Base-by-base conservation (phyloP, 2,888 invertebrate genomes). In the Brachyptera risi region DNA sequence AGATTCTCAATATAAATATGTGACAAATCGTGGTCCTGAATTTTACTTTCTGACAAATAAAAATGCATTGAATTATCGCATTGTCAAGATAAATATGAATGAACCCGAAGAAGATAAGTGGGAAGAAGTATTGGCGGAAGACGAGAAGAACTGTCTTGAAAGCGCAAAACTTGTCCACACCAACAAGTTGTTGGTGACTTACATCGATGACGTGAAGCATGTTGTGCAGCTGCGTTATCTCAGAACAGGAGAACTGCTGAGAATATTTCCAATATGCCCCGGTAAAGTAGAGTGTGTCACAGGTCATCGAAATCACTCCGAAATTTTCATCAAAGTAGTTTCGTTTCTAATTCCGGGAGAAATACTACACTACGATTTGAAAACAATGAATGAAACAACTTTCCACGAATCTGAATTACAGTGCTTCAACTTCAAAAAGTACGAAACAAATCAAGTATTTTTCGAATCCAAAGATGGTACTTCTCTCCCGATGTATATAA, bases 401-500 rank as follows among this genome's bases (percentile, higher is more conserved):
- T 88, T 90, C 72, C 83, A 91, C 66, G 89, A 93, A 76, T 92
- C 92, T n/a, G 83, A 84, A 73, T 84, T 96, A 35, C 87, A 90
- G 63, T 90, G 89, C 60, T 89, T 95, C 73, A 85, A 94, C 74
- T 78, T 88, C 1, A 80, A 83, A 5, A 78, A 86, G 66, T 96
- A 91, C 71, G 86, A 87, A 71, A 90, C 91, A 11, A 84, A 87
- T 64, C 98, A 98, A 78, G 83, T 95, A 61, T 98, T 98, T 78
- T 98, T 93, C 74, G 74, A 82, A 1, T 94, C 95, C 76, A 94
- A 92, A 76, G 97, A 98, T 76, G 92, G 90, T 69, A 94, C 93
- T 17, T 87, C 88, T 78, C 84, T 98, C 68, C 97, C 97, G 19
- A 97, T 98, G 96, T 98, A 96, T 75, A 88, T 98, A 65, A 85